phyloP scores from a whole-genome alignment of 2,797 vertebrate species.

The Pangasius djambal region DNA sequence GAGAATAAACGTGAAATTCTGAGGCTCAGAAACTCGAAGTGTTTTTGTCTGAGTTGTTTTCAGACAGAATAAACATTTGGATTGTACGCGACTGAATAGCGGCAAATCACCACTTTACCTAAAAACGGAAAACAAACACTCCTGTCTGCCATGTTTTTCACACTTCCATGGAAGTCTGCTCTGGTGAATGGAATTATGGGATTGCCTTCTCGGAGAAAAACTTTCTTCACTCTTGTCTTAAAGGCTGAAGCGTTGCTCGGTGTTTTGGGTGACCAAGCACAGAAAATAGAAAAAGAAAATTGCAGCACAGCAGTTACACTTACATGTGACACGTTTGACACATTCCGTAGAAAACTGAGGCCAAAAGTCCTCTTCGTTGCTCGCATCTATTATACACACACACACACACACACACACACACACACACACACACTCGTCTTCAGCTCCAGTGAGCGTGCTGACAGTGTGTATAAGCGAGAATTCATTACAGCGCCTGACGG shows the following conservation, averaged over 20 bases:
- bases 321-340: constrained; percentile 38
- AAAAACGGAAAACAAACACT: neutral
- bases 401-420: constrained; percentile 43
- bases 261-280: constrained; percentile 32
- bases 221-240: neutral
- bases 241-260: neutral
- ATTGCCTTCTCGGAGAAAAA: constrained; percentile 6
- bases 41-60: constrained; percentile 12
- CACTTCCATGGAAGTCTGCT: constrained; percentile 7
- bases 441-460: constrained; percentile 52
- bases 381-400: constrained; percentile 44
- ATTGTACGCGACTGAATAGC: constrained; percentile 13
- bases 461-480: constrained; percentile 55
- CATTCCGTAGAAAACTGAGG: constrained; percentile 21
- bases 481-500: constrained; percentile 62
- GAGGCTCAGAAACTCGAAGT: neutral
- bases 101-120: constrained; percentile 26
- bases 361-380: constrained; percentile 35
- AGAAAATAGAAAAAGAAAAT: constrained; percentile 40
- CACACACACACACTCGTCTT: constrained; percentile 37
- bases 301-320: constrained; percentile 15
- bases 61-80: neutral
- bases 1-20: neutral
- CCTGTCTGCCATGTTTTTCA: constrained; percentile 15
- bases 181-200: constrained; percentile 21